Conservation (phyloP, 2,888 invertebrate genomes). For the Nephrotoma flavescens region DNA sequence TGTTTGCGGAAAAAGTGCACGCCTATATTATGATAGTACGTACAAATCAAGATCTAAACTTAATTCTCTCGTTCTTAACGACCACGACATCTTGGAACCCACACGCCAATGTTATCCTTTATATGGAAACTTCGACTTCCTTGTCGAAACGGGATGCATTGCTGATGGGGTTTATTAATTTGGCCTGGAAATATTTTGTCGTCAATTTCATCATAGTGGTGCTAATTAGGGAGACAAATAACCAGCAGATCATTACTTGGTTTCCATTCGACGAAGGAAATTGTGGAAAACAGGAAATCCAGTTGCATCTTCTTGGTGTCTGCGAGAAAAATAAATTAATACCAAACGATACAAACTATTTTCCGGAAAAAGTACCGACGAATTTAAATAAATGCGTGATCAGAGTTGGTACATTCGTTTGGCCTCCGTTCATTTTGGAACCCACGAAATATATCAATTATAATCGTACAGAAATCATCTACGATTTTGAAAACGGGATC, state of each 20-base stretch:
- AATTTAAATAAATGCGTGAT: not conserved
- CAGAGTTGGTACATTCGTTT: not conserved
- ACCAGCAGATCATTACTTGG: not conserved
- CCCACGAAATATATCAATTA: not conserved
- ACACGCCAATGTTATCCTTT: too few relatives aligned
- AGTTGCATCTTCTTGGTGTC: not conserved
- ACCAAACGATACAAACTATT: not conserved
- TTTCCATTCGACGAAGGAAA: constrained; percentile 6
- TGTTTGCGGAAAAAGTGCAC: too few relatives aligned
- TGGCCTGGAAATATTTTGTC: too few relatives aligned
- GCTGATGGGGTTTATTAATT: too few relatives aligned
- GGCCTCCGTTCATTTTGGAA: constrained; percentile 5
- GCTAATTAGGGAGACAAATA: too few relatives aligned
- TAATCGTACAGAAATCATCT: not conserved
- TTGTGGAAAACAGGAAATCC: constrained; percentile 4
- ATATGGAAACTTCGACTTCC: too few relatives aligned
- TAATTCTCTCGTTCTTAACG: too few relatives aligned
- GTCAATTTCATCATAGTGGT: too few relatives aligned
- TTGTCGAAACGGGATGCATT: too few relatives aligned
- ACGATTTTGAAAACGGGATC: constrained; percentile 3
- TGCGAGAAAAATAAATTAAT: not conserved
- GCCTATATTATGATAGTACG: too few relatives aligned
- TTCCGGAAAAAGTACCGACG: not conserved
- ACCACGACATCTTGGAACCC: too few relatives aligned
- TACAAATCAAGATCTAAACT: too few relatives aligned